Evolutionary conservation across 2,113 vertebrate species (phyloP).

Genomic region (Myrmecophaga tridactyla): DNA sequence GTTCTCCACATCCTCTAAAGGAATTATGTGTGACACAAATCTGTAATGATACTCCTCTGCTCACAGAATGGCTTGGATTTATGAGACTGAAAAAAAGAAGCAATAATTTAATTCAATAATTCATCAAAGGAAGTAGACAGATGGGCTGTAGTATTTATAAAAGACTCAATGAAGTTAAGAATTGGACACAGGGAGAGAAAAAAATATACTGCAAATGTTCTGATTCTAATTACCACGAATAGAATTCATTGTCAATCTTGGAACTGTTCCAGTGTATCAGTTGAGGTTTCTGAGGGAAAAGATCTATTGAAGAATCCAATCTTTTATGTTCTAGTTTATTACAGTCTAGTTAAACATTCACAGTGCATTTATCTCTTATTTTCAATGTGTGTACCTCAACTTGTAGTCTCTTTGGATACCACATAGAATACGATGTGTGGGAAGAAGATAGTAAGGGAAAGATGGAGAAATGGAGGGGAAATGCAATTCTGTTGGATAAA

Average conservation of each 20-base stretch:
- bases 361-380: slow-evolving; percentile 29
- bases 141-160: not conserved
- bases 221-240: slow-evolving; percentile 13
- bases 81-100: not conserved
- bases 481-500: not conserved
- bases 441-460: not conserved
- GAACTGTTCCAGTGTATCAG: not conserved
- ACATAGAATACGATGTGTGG: not conserved
- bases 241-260: not conserved
- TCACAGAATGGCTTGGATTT: not conserved
- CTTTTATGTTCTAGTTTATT: not conserved
- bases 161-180: not conserved
- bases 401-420: not conserved
- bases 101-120: slow-evolving; percentile 4
- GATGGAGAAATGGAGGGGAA: not conserved
- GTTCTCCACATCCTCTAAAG: not conserved
- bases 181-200: not conserved
- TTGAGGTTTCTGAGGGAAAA: not conserved
- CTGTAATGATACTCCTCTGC: not conserved
- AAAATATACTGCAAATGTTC: not conserved
- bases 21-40: not conserved
- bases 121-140: not conserved
- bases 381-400: not conserved
- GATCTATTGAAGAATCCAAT: not conserved
- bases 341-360: not conserved